Base-by-base conservation (phyloP, 2,113 vertebrate genomes). In the Dolichallabes microphthalmus region DNA sequence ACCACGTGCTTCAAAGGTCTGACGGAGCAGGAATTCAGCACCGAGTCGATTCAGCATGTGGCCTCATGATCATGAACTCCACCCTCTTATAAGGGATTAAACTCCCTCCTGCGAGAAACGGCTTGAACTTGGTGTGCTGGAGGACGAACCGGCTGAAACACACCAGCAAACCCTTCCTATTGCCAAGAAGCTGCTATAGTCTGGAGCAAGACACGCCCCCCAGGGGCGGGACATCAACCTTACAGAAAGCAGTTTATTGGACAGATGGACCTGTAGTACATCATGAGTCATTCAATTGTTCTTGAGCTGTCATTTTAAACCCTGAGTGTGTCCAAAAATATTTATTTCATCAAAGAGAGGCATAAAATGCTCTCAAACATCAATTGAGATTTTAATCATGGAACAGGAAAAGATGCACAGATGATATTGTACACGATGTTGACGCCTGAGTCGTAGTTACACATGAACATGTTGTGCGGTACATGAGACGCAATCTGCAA, bases 61-160 rank as follows among this genome's bases (percentile, higher is more conserved):
- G 45, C 53, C 73, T 27, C 73, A 27, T 75, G 45, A 75, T 22
- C 25, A 75, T 25, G 53, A 77, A 77, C 74, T 30, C 74, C n/a
- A 15, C 52, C 74, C n/a, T 14, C 74, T 76, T 76, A 7, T n/a
- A 55, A 4, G 17, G 27, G 6, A 55, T 55, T 7, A 76, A 27
- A 73, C 69, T 39, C 32, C 14, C 9, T 45, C 32, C 10, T 11
- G 20, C 4, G 30, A 27, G 27, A 35, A 69, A 69, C 35, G 66
- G 64, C 6, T 45, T 45, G 39, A 45, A 45, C 39, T 45, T 45
- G 6, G 39, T 45, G 39, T 45, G 39, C 39, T 7, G 6, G 39
- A 7, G 39, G 6, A 45, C 39, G 39, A 5, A 6, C 39, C 39
- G 6, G 39, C 39, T 45, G 6, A 45, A 45, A 45, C 39, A 45